These are phyloP conservation scores for Mamestra configurata DNA, from an alignment of 1,140 invertebrate genomes.

Conservation along the genomic window DNA sequence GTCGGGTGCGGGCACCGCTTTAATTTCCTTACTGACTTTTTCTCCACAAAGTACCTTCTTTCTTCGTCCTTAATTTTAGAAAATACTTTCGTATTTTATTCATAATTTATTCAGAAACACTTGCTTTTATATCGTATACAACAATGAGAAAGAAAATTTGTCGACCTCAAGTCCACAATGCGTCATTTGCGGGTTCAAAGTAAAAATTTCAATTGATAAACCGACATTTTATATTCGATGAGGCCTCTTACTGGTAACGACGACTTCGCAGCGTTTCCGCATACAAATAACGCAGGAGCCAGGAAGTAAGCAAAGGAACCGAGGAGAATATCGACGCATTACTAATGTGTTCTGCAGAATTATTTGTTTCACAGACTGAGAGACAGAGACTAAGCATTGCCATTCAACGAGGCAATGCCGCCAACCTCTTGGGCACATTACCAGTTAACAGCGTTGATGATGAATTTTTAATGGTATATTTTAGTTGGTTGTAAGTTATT, in stretches of 20 bases:
- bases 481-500: no score
- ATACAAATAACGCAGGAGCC: slow-evolving; percentile 57
- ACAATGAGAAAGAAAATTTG: neutral
- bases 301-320: slow-evolving; percentile 55
- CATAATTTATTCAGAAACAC: no score
- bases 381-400: no score
- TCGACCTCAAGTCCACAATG: slow-evolving; percentile 4
- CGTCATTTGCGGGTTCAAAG: slow-evolving; percentile 21
- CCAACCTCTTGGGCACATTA: no score
- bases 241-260: slow-evolving; percentile 32
- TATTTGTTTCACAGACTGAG: slow-evolving; percentile 42
- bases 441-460: no score
- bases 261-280: slow-evolving; percentile 50
- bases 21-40: no score
- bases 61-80: no score
- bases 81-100: no score
- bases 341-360: slow-evolving; percentile 42
- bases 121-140: neutral
- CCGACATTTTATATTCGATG: slow-evolving; percentile 28
- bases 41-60: no score
- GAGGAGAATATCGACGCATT: slow-evolving; percentile 47
- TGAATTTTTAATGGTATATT: no score
- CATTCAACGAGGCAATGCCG: no score
- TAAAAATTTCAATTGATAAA: slow-evolving; percentile 21
- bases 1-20: no score